Evolutionary conservation across 2,888 invertebrate species (phyloP).

Genomic region (Pyrrhia umbra): DNA sequence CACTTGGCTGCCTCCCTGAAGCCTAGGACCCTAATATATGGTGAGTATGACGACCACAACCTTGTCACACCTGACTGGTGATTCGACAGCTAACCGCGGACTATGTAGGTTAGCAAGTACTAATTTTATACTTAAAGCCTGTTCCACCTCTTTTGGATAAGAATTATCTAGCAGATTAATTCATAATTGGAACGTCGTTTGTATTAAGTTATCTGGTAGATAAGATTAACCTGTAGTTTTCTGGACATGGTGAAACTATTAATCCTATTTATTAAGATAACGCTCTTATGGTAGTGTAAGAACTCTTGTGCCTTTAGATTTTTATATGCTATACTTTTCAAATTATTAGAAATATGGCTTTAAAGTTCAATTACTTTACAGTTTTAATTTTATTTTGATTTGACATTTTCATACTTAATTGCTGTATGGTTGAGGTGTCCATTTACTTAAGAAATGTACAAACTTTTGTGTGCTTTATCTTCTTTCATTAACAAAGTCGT

Average conservation of each 20-base stretch:
- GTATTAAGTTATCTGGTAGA: no score
- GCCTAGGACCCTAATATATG: slow-evolving; percentile 77
- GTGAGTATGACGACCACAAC: slow-evolving; percentile 78
- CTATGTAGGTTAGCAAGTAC: slow-evolving; percentile 71
- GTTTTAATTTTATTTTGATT: no score
- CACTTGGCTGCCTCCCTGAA: slow-evolving; percentile 72
- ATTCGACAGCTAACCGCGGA: slow-evolving; percentile 68
- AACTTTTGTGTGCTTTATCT: no score
- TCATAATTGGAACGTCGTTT: background rate
- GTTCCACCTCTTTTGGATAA: background rate
- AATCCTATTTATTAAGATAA: slow-evolving; percentile 24
- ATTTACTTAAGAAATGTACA: no score
- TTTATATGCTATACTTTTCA: no score
- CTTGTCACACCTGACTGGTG: slow-evolving; percentile 79
- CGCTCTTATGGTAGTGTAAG: slow-evolving; percentile 2
- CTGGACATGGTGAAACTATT: no score
- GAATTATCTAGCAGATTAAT: background rate
- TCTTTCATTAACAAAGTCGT: no score
- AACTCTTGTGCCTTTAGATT: slow-evolving; percentile 2
- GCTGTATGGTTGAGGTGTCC: no score
- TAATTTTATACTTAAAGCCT: slow-evolving; percentile 16
- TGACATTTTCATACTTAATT: no score
- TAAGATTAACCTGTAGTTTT: no score
- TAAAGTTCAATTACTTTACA: no score
- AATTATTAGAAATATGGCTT: no score